Percentiles rank a stretch among this genome's conserved stretches.
Conservation (phyloP, 2,113 vertebrate species). For the Hippocampus abdominalis region DNA sequence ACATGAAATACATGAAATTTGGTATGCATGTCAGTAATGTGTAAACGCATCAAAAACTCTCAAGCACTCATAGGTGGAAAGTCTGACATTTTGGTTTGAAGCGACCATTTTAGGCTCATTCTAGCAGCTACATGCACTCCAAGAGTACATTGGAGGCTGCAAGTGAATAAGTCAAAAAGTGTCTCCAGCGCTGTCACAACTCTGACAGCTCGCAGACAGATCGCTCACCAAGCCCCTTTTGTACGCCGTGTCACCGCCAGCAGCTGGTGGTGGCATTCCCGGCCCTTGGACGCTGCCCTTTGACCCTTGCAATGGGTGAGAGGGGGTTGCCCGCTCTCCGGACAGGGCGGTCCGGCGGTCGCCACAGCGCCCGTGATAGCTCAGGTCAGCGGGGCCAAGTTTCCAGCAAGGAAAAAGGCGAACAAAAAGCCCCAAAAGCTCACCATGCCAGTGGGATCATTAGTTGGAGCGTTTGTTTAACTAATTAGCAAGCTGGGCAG, state of each 20-base stretch:
- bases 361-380: constrained; percentile 80
- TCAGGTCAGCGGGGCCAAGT: constrained; percentile 89
- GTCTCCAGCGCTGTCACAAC: constrained; percentile 71
- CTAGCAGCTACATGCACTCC: background rate
- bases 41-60: background rate
- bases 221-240: constrained; percentile 79
- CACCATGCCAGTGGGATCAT: constrained; percentile 77
- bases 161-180: constrained; percentile 54
- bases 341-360: constrained; percentile 85
- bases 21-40: background rate
- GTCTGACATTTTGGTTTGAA: background rate
- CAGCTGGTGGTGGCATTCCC: constrained; percentile 93
- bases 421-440: constrained; percentile 85
- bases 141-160: constrained; percentile 8
- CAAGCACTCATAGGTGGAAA: background rate
- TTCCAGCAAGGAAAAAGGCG: constrained; percentile 75
- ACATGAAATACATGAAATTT: background rate
- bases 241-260: constrained; percentile 81
- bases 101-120: background rate
- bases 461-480: constrained; percentile 93
- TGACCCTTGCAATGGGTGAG: constrained; percentile 71
- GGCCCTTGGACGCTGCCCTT: constrained; percentile 85
- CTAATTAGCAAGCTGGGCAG: constrained; percentile 94
- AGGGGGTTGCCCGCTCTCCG: constrained; percentile 71
- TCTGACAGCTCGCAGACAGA: constrained; percentile 79